Evolutionary conservation across 2,797 vertebrate species (phyloP), one percentile per base, ranked within the genome.

Genomic region (Diplodus puntazzo): DNA sequence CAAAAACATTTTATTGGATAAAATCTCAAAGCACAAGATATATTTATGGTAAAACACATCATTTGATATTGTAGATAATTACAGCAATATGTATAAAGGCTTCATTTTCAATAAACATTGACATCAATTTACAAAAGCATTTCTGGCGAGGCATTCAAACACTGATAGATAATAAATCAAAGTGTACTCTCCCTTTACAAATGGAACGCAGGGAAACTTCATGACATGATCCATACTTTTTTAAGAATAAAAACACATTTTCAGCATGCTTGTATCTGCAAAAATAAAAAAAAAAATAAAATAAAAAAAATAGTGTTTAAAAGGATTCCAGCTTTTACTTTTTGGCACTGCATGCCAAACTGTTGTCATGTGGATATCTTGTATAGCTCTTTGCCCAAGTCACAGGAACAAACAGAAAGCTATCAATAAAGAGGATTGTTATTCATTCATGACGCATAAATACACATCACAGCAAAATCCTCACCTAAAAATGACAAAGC

Each of bases 41-140:
- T 55, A 58, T 81, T 82, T 81, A 84, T 88, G 82, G 70, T 92
- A 94, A 94, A 93, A 94, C 77, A 90, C 83, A 88, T 82, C 16
- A 66, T 92, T 88, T 92, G 83, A 90, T 90, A 87, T 75, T 73
- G 73, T 77, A 77, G 70, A 84, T 45, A 63, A 87, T 77, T 84
- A 75, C 81, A 90, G 83, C 87, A 87, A 87, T 76, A 76, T 85
- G 61, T 86, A 91, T 82, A 92, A 92, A 94, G 69, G 73, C 73
- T 87, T 43, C n/a, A n/a, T 84, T 87, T 87, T 87, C 75, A 86
- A 87, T 87, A 79, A 84, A 84, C 85, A 86, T 71, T 48, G 34
- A 67, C 65, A 49, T 82, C 68, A 69, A 53, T 88, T 89, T 92
- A 91, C 81, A 93, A 88, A 89, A 88, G 81, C 75, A 81, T 67